Conservation (phyloP, 2,113 vertebrate genomes). For the Dinomys branickii region DNA sequence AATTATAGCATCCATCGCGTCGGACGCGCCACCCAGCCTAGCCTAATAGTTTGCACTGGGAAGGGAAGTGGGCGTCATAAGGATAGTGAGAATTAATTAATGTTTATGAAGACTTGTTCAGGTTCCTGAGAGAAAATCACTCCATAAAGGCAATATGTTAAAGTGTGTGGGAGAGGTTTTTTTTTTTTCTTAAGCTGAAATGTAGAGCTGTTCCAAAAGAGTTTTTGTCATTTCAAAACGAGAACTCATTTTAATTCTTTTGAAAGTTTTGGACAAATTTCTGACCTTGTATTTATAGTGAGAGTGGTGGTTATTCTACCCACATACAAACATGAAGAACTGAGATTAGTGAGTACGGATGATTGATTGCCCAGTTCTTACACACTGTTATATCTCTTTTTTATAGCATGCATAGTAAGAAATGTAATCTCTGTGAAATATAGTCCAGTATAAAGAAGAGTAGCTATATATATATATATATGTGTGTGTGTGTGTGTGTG, state of each 20-base stretch:
- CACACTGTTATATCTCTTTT: neutral
- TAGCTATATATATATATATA: no score
- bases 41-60: constrained; percentile 68
- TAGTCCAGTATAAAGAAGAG: neutral
- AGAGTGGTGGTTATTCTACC: constrained; percentile 31
- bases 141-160: constrained; percentile 21
- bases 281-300: neutral
- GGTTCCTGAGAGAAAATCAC: constrained; percentile 66
- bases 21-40: constrained; percentile 2
- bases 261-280: constrained; percentile 30
- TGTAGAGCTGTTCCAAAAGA: neutral
- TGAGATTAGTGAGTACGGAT: neutral
- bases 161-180: neutral
- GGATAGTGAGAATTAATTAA: constrained; percentile 75
- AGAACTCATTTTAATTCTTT: constrained; percentile 43
- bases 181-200: neutral
- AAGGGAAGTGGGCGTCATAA: constrained; percentile 65
- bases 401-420: neutral
- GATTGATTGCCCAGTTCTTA: neutral
- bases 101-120: constrained; percentile 69
- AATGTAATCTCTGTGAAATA: neutral
- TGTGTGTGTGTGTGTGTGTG: no score
- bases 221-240: constrained; percentile 35
- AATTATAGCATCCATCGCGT: constrained; percentile 68
- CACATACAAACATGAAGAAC: neutral